Evolutionary conservation across 2,888 invertebrate species (phyloP), one percentile per base, ranked within the genome.

Genomic region (Sarcophaga variegata): DNA sequence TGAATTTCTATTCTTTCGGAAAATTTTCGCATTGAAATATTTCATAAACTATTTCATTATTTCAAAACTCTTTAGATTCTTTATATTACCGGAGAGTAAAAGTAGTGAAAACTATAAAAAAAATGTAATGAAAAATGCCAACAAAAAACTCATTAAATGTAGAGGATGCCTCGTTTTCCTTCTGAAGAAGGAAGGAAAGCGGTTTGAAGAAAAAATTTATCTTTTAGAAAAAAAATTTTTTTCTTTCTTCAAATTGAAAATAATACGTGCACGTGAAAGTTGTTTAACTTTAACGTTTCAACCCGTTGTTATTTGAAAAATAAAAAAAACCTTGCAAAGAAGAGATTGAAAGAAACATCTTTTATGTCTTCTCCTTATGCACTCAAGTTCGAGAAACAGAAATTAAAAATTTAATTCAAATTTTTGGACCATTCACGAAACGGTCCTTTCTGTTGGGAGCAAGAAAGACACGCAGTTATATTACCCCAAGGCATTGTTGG

Each of bases 201-300:
- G 11, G 62, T 8, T 62, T 22, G 3, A 62, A 22, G 20, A 10
- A 62, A 20, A 10, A 20, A 4, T 49, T 25, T 59, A 54, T 37
- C 11, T 14, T 62, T 47, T 47, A 37, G 37, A 10, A 37, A 37
- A 37, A 37, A 37, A 6, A 2, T 11, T 67, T 54, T 27, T n/a
- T 49, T 12, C 54, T 2, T 59, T 64, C 63, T 54, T 1, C 8
- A 82, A 62, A 77, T 72, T 78, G 37, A 47, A 72, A 78, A 74
- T 83, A 72, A 78, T 78, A 83, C 78, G 78, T 67, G 67, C 78
- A 74, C 72, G 72, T 78, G 5, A 5, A 14, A 72, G 47, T 72
- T 78, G 66, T 49, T 62, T 60, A 78, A 78, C 66, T 74, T 72
- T 63, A 62, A 78, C 22, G n/a, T 67, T 74, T 74, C 22, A 66